A percentile compares a stretch with the other conserved stretches of the same genome.
Conservation (phyloP, 2,797 vertebrate genomes). For the Coregonus ussuriensis region DNA sequence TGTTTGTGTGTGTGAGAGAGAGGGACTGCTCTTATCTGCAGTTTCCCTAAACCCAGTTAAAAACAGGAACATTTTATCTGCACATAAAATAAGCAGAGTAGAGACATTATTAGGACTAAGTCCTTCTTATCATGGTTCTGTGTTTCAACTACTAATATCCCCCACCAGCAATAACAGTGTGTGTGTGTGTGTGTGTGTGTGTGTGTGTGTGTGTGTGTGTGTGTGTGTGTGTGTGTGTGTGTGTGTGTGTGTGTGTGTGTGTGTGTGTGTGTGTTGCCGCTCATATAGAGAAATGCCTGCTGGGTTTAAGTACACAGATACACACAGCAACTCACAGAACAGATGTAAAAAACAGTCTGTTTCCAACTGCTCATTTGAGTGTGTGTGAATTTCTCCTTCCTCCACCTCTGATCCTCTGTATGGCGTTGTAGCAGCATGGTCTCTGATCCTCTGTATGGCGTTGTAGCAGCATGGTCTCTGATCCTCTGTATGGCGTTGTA, state of each 20-base stretch:
- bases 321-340: too few species aligned
- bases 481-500: slow-evolving; percentile 6
- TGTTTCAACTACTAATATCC: slow-evolving; percentile 13
- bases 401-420: slow-evolving; percentile 31
- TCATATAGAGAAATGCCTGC: too few species aligned
- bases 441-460: not conserved
- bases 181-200: not conserved
- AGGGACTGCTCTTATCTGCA: not conserved
- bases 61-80: not conserved
- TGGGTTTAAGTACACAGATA: too few species aligned
- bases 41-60: not conserved
- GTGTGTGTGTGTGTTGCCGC: not conserved
- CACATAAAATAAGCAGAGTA: not conserved
- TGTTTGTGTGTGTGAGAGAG: not conserved
- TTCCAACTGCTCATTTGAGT: not conserved
- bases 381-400: slow-evolving; percentile 17
- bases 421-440: slow-evolving; percentile 28
- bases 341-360: too few species aligned
- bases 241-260: not conserved
- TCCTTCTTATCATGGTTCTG: not conserved
- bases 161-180: not conserved
- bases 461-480: slow-evolving; percentile 22
- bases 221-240: slow-evolving; percentile 3
- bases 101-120: not conserved
- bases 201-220: not conserved